Evolutionary conservation across 2,113 vertebrate genomes (phyloP).

Genomic region (Nothocercus julius): DNA sequence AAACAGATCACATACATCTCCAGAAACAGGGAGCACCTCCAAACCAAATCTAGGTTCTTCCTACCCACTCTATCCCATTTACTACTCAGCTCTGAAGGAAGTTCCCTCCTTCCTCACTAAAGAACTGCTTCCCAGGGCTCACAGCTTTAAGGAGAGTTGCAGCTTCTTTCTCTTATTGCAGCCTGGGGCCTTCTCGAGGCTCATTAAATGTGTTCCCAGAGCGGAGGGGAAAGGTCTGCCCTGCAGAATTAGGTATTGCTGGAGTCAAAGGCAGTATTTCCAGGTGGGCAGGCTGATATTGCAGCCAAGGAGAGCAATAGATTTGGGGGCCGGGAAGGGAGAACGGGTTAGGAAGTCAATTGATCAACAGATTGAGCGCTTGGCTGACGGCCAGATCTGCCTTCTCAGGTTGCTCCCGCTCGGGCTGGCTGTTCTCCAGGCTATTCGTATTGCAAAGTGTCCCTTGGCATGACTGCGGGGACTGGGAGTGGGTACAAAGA

Average conservation of each 20-base stretch:
- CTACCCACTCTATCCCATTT: not conserved
- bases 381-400: constrained; percentile 4
- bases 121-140: not conserved
- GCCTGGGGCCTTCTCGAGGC: fast-evolving
- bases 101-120: not conserved
- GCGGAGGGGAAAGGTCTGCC: not conserved
- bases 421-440: not conserved
- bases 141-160: not conserved
- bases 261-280: not conserved
- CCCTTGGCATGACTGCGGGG: not conserved
- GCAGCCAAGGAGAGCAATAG: not conserved
- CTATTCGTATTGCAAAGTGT: not conserved
- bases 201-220: not conserved
- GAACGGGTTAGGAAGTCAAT: not conserved
- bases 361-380: not conserved
- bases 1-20: not conserved
- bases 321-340: fast-evolving
- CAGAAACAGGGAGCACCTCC: not conserved
- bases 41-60: not conserved
- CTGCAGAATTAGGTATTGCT: fast-evolving
- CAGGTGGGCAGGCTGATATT: not conserved
- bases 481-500: not conserved
- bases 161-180: not conserved
- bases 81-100: not conserved
- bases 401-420: not conserved